phyloP scores from a whole-genome alignment of 2,888 invertebrate genomes.

The Galeopsomyia nigrocyanea region DNA sequence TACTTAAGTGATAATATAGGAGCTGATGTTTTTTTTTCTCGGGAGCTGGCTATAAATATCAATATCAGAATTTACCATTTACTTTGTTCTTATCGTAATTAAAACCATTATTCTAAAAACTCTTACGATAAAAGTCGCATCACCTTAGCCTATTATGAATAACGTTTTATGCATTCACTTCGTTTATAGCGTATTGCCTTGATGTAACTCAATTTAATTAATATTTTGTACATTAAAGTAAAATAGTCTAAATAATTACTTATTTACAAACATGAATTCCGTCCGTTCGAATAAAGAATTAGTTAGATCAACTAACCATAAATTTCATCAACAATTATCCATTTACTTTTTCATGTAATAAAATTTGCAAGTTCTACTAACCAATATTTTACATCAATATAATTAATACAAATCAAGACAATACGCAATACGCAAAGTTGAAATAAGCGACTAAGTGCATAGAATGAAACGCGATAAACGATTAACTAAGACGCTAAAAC shows the following conservation, averaged over 20 bases:
- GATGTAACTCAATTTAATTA: constrained; percentile 15
- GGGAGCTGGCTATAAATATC: constrained; percentile 32
- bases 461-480: constrained; percentile 65
- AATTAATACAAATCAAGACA: constrained; percentile 10
- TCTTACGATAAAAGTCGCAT: constrained; percentile 30
- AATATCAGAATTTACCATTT: constrained; percentile 26
- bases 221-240: constrained; percentile 10
- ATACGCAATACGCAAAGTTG: constrained; percentile 5
- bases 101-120: constrained; percentile 39
- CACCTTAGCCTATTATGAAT: constrained; percentile 40
- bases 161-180: constrained; percentile 34
- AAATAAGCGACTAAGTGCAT: constrained; percentile 28
- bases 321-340: background rate
- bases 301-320: constrained; percentile 38
- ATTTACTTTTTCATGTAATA: constrained; percentile 3
- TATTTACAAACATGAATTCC: constrained; percentile 6
- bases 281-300: background rate
- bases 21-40: constrained; percentile 25
- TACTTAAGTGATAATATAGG: constrained; percentile 35
- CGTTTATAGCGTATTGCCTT: constrained; percentile 13
- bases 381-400: background rate
- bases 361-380: background rate
- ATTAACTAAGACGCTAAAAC: constrained; percentile 66
- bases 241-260: background rate
- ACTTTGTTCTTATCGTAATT: constrained; percentile 29